Percentiles rank a stretch among this genome's conserved stretches.
phyloP scores from a whole-genome alignment of 2,888 invertebrate species.

The Melinopterus prodromus region DNA sequence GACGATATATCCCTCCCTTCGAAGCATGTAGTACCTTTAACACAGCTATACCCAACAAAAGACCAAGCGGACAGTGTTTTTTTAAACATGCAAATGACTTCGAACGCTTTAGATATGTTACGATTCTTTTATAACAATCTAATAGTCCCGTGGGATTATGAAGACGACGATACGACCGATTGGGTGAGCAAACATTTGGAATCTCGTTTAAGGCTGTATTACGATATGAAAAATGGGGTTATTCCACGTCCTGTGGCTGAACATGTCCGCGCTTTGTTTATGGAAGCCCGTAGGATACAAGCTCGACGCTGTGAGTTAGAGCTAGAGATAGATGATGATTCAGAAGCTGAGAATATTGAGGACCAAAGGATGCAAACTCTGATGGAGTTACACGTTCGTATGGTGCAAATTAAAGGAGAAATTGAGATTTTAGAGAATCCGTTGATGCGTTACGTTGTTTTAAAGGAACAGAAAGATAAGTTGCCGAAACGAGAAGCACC shows the following conservation, averaged over 20 bases:
- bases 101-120: constrained; percentile 70
- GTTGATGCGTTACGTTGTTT: constrained; percentile 63
- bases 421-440: constrained; percentile 69
- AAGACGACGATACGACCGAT: constrained; percentile 68
- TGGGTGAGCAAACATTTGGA: constrained; percentile 67
- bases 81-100: constrained; percentile 68
- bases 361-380: constrained; percentile 59
- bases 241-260: constrained; percentile 63
- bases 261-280: constrained; percentile 63
- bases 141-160: constrained; percentile 77
- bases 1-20: constrained; percentile 70
- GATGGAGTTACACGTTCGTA: constrained; percentile 65
- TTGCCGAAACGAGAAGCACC: constrained; percentile 35
- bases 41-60: constrained; percentile 71
- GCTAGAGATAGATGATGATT: constrained; percentile 56
- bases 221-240: constrained; percentile 65
- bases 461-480: constrained; percentile 46
- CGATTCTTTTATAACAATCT: constrained; percentile 73
- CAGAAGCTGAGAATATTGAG: constrained; percentile 45
- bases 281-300: constrained; percentile 65
- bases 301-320: constrained; percentile 61
- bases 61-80: constrained; percentile 66
- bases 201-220: constrained; percentile 65
- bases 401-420: constrained; percentile 67
- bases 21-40: constrained; percentile 67